These are phyloP conservation scores for Drusus annulatus DNA, from an alignment of 1,140 invertebrate species.

Conservation along the genomic window DNA sequence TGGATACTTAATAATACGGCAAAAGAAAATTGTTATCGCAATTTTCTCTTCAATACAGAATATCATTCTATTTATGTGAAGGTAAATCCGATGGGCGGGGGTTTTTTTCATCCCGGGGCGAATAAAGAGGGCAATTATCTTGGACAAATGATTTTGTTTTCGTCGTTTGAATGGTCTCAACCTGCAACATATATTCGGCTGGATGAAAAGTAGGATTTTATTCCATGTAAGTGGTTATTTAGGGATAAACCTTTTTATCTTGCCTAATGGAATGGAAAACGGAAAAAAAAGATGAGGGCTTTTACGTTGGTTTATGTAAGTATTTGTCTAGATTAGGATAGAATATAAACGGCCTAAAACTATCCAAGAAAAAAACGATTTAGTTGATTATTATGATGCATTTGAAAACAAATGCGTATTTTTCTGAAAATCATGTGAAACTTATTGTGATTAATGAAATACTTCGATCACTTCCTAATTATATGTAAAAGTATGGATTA, in stretches of 20 bases:
- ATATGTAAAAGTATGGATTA: no score
- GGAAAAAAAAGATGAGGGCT: not conserved
- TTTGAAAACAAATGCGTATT: no score
- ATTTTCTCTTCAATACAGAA: not conserved
- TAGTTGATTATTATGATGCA: no score
- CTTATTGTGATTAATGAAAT: no score
- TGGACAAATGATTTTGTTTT: constrained; percentile 57
- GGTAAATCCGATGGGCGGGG: constrained; percentile 8
- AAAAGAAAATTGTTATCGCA: not conserved
- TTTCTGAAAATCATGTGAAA: no score
- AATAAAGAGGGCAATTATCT: constrained; percentile 53
- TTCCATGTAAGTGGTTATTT: constrained; percentile 42
- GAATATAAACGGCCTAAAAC: no score
- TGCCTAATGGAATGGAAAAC: constrained; percentile 41
- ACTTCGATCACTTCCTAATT: no score
- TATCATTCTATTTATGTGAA: not conserved
- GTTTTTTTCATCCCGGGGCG: constrained; percentile 31
- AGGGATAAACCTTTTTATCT: constrained; percentile 40
- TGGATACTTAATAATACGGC: no score
- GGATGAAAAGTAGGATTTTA: constrained; percentile 41
- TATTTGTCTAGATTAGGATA: no score
- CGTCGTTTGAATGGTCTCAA: constrained; percentile 48
- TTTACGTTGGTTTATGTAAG: no score
- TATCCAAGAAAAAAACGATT: no score
- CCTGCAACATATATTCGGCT: constrained; percentile 25